Evolutionary conservation across 2,888 invertebrate species (phyloP), one percentile per base, ranked within the genome.

Genomic region (Allacma fusca): DNA sequence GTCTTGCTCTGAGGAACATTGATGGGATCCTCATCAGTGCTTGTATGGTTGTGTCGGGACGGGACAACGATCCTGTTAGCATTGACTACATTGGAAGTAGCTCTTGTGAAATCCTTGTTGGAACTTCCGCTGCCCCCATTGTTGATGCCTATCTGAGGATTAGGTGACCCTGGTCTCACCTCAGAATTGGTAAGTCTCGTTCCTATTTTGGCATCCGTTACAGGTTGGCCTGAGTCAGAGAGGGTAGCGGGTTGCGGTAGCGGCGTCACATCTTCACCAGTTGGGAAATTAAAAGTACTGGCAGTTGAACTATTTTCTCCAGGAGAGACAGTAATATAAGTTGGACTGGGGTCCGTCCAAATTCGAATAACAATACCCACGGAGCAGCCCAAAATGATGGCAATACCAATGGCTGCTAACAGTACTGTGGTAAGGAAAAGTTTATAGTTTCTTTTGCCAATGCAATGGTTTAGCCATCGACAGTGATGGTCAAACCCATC

Each of bases 391-490:
- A 92, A 89, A 74, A 94, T 92, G 81, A 91, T 89, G 78, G 91
- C 86, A 21, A 93, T 90, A 81, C 93, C 91, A 78, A 92, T 88
- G 80, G 94, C 91, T 26, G 94, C 94, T 73, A 94, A 92, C 78
- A 91, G 89, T 76, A 95, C 92, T 85, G 94, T 93, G 86, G 92
- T 91, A 83, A 95, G 89, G 87, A 96, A 96, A 34, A 92, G 91
- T 64, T 89, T 90, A 89, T 97, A 98, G 87, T 97, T 98, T 84
- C 95, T 89, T 65, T 91, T 91, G 12, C 98, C 98, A 80, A 98
- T 91, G 88, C 98, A 98, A 88, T 96, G 97, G 89, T 98, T 98
- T 83, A 98, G 89, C 98, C 98, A 98, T 89, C 97, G 96, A 89
- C 98, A 98, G 88, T 98, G 98, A 87, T 98, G 98, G 87, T 74